These are phyloP conservation scores for Ellobium chinense DNA, from an alignment of 2,888 invertebrate species.

Conservation along the genomic window DNA sequence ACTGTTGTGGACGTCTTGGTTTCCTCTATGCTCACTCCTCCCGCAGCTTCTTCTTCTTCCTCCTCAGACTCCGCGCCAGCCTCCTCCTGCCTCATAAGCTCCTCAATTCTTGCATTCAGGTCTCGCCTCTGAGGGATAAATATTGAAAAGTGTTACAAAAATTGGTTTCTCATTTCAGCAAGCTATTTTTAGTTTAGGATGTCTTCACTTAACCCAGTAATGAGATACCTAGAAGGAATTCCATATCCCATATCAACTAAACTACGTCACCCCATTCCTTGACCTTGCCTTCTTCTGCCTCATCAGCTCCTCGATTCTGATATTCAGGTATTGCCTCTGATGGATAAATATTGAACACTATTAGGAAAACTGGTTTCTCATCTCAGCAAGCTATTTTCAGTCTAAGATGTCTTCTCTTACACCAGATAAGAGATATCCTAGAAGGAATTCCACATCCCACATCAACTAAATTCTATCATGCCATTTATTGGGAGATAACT, in stretches of 20 bases:
- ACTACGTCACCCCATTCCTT: constrained; percentile 45
- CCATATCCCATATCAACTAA: too few relatives aligned
- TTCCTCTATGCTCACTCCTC: constrained; percentile 38
- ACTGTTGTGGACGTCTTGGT: constrained; percentile 3
- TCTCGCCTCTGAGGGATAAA: constrained; percentile 67
- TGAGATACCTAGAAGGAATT: too few relatives aligned
- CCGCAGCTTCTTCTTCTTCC: constrained; percentile 42
- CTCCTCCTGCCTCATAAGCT: constrained; percentile 65
- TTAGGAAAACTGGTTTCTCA: background rate
- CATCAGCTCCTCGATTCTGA: constrained; percentile 75
- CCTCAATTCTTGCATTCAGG: constrained; percentile 75
- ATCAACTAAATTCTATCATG: too few relatives aligned
- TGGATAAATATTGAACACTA: too few relatives aligned
- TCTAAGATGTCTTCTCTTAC: too few relatives aligned
- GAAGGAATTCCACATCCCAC: too few relatives aligned
- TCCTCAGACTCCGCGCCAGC: constrained; percentile 53
- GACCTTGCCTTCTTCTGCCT: constrained; percentile 54
- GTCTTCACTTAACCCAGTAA: too few relatives aligned
- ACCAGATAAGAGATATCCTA: too few relatives aligned
- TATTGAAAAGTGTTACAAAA: too few relatives aligned
- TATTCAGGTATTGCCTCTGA: constrained; percentile 75
- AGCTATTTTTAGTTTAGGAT: too few relatives aligned
- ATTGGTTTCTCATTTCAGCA: background rate
- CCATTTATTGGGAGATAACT: constrained; percentile 48
- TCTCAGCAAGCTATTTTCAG: background rate